Evolutionary conservation across 2,113 vertebrate genomes (phyloP), one percentile per base, ranked within the genome.

Genomic region (Phocoena phocoena): DNA sequence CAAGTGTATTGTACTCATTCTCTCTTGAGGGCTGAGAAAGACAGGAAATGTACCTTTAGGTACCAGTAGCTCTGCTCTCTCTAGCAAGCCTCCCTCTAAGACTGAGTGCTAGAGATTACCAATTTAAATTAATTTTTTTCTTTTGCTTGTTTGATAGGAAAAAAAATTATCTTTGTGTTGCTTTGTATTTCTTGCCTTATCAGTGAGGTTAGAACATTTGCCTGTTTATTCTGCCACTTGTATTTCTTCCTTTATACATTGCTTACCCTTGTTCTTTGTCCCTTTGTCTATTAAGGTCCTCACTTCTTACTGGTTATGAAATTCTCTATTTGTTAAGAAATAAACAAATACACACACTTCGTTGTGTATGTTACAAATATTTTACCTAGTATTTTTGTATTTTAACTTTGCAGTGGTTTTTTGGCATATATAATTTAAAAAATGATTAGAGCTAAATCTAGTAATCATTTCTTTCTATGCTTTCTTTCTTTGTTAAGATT

Each of bases 401-500:
- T 96, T 92, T 96, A 70, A 90, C 73, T 94, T 96, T 92, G 38
- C 33, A 63, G 47, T 96, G 50, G 20, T 80, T 94, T 81, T 84
- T 73, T 33, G n/a, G 15, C 20, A 62, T 90, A 81, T 33, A 62
- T 96, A 79, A 73, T 90, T 96, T 73, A 60, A 31, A 93, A 94
- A 94, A 87, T 93, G 84, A 86, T 79, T 68, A 65, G 67, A 77
- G 44, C 74, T 41, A 77, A 85, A 73, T 91, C 55, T 85, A 88
- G 62, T 60, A 38, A 96, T 71, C n/a, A 67, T 84, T 87, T 90
- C 50, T 50, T 50, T 68, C 76, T 92, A 25, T 92, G n/a, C 8
- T 93, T 86, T 90, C 36, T 67, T 86, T 97, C 62, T 96, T 95
- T 95, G 63, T 77, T 90, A 81, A 88, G 17, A 81, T 88, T 68